Conservation (phyloP, 2,113 vertebrate genomes). For the Otis tarda region DNA sequence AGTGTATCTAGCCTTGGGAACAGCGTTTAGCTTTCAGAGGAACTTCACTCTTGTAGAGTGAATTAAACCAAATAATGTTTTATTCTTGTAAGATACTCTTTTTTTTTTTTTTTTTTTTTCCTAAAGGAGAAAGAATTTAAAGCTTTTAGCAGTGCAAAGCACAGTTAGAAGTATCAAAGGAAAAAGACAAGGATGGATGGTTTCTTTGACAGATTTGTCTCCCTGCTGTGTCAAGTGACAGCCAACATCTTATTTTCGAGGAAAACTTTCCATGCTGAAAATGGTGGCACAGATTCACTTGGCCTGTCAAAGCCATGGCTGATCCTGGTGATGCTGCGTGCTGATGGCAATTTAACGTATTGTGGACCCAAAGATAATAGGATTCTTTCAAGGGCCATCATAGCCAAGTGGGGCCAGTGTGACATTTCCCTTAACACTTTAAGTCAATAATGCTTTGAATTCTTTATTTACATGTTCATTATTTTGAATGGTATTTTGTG, state of each 20-base stretch:
- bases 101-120: neutral
- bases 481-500: neutral
- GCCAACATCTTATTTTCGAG: conserved; percentile 20
- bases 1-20: neutral
- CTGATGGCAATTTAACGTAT: neutral
- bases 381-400: neutral
- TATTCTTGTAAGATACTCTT: conserved; percentile 1
- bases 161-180: conserved; percentile 34
- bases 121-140: conserved; percentile 7
- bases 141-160: conserved; percentile 15
- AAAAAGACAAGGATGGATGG: neutral
- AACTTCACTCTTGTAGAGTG: neutral
- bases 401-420: neutral
- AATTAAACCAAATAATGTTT: neutral
- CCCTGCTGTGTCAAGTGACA: conserved; percentile 32
- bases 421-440: neutral
- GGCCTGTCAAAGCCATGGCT: neutral
- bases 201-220: conserved; percentile 45
- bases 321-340: neutral
- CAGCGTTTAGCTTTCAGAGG: neutral
- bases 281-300: neutral
- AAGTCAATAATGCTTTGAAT: neutral
- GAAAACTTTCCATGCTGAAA: neutral
- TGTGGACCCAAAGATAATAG: neutral
- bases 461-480: neutral